A percentile compares a stretch with the other conserved stretches of the same genome.
Evolutionary conservation across 1,140 invertebrate genomes (phyloP).

Genomic region (Zeugodacus cucurbitae): DNA sequence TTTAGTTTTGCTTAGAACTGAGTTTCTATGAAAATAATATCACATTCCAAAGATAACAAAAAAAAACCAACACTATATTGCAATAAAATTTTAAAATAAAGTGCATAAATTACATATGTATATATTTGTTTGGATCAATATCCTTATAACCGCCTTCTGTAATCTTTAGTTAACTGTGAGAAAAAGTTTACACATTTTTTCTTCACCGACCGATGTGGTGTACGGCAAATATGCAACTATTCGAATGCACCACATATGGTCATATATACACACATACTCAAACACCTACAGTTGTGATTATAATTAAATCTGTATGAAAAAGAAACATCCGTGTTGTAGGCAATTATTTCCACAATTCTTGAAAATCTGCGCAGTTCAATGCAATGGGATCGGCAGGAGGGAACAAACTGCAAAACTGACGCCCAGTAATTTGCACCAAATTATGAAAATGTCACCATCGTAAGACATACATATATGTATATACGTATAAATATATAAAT

Average conservation of each 20-base stretch:
- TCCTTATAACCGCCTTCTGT: too few relatives aligned
- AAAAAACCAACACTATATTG: too few relatives aligned
- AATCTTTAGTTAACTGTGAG: too few relatives aligned
- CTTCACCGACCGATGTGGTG: background rate
- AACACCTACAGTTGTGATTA: background rate
- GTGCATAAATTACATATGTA: too few relatives aligned
- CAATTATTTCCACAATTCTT: background rate
- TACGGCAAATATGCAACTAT: background rate
- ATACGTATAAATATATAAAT: background rate
- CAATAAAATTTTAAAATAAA: too few relatives aligned
- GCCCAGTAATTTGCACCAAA: background rate
- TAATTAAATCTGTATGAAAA: background rate
- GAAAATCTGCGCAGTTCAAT: background rate
- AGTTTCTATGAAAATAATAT: too few relatives aligned
- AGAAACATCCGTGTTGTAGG: background rate
- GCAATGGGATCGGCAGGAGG: background rate
- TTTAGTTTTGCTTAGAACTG: too few relatives aligned
- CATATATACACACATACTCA: background rate
- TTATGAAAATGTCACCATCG: background rate
- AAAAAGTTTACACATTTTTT: background rate
- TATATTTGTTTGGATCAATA: too few relatives aligned
- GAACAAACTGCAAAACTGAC: background rate
- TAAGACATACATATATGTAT: background rate
- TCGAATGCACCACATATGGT: background rate
- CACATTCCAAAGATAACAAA: too few relatives aligned